phyloP scores from a whole-genome alignment of 2,797 vertebrate genomes.

The Loris lydekkerianus region DNA sequence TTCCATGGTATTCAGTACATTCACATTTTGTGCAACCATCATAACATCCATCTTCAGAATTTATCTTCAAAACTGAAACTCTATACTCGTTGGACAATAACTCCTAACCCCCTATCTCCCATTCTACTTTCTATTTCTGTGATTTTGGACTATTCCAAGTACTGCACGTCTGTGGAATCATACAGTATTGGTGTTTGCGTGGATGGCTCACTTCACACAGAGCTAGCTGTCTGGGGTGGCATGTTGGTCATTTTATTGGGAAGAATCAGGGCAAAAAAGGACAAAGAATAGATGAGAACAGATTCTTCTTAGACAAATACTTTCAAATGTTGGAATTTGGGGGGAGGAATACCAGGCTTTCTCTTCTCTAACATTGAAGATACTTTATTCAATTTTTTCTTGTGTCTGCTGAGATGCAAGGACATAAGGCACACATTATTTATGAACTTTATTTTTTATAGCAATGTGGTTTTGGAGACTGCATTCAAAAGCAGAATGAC shows the following conservation, averaged over 20 bases:
- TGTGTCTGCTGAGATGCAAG: conserved; percentile 27
- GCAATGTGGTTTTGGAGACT: background rate
- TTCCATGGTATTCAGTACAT: background rate
- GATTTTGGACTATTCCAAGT: background rate
- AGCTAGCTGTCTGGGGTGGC: background rate
- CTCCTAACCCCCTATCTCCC: background rate
- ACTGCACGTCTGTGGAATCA: background rate
- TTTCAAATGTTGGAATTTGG: background rate
- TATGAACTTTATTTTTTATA: conserved; percentile 19
- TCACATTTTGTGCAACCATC: background rate
- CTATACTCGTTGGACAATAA: background rate
- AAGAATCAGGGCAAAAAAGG: background rate
- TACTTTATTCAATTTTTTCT: background rate
- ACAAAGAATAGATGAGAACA: background rate
- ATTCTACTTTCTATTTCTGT: background rate
- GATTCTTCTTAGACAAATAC: background rate
- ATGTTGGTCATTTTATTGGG: background rate
- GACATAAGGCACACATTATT: background rate
- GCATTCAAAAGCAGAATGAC: conserved; percentile 26
- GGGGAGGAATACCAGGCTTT: background rate
- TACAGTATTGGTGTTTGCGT: background rate
- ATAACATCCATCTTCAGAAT: background rate
- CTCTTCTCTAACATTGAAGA: background rate
- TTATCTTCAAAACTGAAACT: background rate
- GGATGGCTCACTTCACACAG: background rate